Evolutionary conservation across 2,888 invertebrate genomes (phyloP), one percentile per base, ranked within the genome.

Genomic region (Abrostola tripartita): DNA sequence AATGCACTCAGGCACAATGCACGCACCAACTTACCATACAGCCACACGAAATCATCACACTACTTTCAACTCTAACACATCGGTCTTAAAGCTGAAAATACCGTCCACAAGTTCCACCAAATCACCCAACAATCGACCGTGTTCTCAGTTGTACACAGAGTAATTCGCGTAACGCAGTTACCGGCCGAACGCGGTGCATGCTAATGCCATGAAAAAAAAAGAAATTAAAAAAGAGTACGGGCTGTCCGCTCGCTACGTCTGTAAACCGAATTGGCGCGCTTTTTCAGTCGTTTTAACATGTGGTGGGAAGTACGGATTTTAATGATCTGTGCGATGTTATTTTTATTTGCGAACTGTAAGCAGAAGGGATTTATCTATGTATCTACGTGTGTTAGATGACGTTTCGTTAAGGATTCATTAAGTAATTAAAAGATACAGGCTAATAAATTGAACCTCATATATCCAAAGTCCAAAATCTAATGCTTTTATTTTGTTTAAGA

Each of bases 81-180:
- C 37, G 5, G 2, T 0, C 5, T 50, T 56, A 79, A 57, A 53
- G 61, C 57, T 44, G 53, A 78, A 40, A 64, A 61, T 78, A 6
- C 52, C 0, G n/a, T 65, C n/a, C 10, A 51, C 12, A 47, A 52
- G 24, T 37, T 35, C 14, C 52, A 36, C 64, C 63, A 51, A 70
- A 65, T 75, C 69, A 65, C 49, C 61, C 61, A 66, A 69, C 73
- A 71, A 68, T 72, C 79, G 63, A 37, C 61, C 44, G 51, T 57
- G 66, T 64, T 54, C 56, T 61, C 57, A 65, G 71, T 70, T 74
- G 71, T 74, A 71, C 70, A 69, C 67, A 67, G 77, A 76, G 80
- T 83, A 81, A 83, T 76, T 82, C 78, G 76, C 86, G 85, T 92
- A 92, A 92, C 90, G 86, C 85, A 84, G 90, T 92, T 92, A 91